Percentiles rank a stretch among this genome's conserved stretches.
Evolutionary conservation across 2,113 vertebrate genomes (phyloP).

Genomic region (Paradisaea rubra): DNA sequence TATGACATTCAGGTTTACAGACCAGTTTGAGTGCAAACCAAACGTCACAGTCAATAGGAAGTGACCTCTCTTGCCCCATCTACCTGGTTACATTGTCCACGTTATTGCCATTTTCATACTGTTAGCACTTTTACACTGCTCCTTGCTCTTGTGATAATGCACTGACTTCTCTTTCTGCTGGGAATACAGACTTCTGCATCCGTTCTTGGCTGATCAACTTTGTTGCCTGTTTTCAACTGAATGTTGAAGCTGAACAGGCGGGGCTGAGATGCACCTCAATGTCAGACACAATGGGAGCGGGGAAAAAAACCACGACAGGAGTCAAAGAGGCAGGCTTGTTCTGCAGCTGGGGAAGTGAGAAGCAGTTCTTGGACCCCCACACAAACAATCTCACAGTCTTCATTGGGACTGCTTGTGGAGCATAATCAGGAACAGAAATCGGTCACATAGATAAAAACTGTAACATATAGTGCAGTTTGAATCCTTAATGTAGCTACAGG

Average conservation of each 20-base stretch:
- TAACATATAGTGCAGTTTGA: background rate
- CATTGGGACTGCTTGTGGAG: rapidly evolving
- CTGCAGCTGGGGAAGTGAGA: background rate
- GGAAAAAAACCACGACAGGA: rapidly evolving
- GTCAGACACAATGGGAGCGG: background rate
- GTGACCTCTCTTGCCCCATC: background rate
- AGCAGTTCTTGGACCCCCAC: background rate
- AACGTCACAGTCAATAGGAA: background rate
- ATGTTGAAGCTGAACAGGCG: rapidly evolving
- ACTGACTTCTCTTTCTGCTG: background rate
- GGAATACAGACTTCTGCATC: background rate
- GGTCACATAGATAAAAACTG: background rate
- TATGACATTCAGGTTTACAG: background rate
- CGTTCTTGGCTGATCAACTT: background rate
- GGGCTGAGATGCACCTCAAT: background rate
- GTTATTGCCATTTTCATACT: background rate
- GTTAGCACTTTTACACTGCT: background rate
- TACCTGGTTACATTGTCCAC: background rate
- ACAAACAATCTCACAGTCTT: background rate
- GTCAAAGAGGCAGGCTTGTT: background rate
- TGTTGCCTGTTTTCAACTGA: background rate
- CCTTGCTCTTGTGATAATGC: background rate
- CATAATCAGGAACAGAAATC: background rate
- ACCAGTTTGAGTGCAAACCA: background rate
- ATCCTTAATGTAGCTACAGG: background rate